Conservation (phyloP, 2,888 invertebrate species). For the Eulithis testata region DNA sequence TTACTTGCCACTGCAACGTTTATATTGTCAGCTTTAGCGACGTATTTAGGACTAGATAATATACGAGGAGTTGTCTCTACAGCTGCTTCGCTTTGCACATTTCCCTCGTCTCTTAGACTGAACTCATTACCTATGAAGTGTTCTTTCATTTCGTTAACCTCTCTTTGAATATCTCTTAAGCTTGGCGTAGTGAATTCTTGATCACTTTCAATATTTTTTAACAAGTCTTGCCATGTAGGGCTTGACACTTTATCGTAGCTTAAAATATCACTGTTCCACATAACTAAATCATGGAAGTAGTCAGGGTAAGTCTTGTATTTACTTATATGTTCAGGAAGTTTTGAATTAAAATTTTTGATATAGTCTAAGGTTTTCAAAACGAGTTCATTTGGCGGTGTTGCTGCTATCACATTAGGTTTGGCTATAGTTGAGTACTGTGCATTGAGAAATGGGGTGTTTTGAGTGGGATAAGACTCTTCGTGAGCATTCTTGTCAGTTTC, state of each 20-base stretch:
- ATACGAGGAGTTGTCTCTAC: background rate
- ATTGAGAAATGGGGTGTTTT: background rate
- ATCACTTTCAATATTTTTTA: conserved; percentile 35
- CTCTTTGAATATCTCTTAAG: conserved; percentile 38
- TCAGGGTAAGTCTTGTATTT: conserved; percentile 38
- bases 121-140: background rate
- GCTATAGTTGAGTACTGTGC: background rate
- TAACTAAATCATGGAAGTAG: conserved; percentile 57
- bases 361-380: background rate
- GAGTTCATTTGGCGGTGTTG: background rate
- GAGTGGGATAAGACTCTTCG: background rate
- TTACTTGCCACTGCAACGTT: conserved; percentile 4
- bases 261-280: conserved; percentile 60
- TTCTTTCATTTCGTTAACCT: conserved; percentile 41
- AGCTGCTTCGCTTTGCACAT: background rate
- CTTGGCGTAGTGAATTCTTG: conserved; percentile 40
- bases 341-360: background rate
- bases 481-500: background rate
- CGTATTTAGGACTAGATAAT: conserved; percentile 1
- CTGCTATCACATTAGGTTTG: background rate
- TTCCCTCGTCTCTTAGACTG: background rate
- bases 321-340: background rate
- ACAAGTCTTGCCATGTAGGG: conserved; percentile 43
- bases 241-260: conserved; percentile 45
- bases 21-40: background rate